Base-by-base conservation (phyloP, 2,797 vertebrate genomes). In the Acrossocheilus fasciatus region DNA sequence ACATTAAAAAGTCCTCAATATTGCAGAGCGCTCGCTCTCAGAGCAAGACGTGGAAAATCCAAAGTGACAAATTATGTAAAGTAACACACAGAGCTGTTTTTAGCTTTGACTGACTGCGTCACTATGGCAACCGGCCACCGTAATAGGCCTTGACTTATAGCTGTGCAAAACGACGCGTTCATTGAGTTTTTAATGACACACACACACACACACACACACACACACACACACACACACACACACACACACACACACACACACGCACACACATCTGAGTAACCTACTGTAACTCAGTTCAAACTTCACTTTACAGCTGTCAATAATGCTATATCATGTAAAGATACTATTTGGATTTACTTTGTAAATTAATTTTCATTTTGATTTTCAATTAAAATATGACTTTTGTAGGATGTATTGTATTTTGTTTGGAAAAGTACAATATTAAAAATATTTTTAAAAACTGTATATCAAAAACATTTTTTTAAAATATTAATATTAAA, bases 61-160 rank as follows among this genome's bases (percentile, higher is more conserved):
- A 90, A 92, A 92, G 90, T 93, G 93, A 94, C 93, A 93, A 93
- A 93, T 92, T 93, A 94, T 92, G 93, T 92, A 92, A 94, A 94
- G 84, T 92, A 93, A 92, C 89, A 89, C 90, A 90, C 86, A 78
- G 66, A 77, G 88, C 92, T 92, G 93, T 93, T 93, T 93, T 91
- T 93, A 93, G 92, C 90, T 91, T 82, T 76, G 64, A 62, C 89
- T 54, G 75, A 90, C 91, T 91, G n/a, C 0, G 88, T 94, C 74
- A 89, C 89, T 93, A 94, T 94, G 92, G 92, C 88, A 93, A 94
- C 93, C 34, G n/a, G 74, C 73, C 64, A 17, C 87, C 80, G 81
- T 90, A 92, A 94, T 92, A 90, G 85, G 81, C 74, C 90, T 88
- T 83, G 43, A 83, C 83, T 91, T 86, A 85, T 87, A 30, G 59